Conservation (phyloP, 2,113 vertebrate species). For the Clinocottus analis region DNA sequence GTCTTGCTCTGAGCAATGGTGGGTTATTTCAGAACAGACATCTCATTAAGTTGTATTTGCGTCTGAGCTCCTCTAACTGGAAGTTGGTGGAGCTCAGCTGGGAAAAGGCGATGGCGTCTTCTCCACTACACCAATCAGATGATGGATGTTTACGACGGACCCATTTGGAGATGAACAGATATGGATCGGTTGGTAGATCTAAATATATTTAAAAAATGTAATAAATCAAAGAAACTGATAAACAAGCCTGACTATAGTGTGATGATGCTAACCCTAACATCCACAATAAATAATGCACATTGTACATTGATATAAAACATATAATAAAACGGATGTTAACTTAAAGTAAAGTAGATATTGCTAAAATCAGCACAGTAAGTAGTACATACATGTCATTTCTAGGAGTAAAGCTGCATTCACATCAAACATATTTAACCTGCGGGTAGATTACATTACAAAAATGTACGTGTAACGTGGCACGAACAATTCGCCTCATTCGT, state of each 20-base stretch:
- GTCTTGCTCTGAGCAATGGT: neutral
- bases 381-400: neutral
- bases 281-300: too few species aligned
- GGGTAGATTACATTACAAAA: too few species aligned
- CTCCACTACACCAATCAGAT: too few species aligned
- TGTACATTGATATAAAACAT: too few species aligned
- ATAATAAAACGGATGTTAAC: neutral
- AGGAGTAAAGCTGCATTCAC: too few species aligned
- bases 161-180: neutral
- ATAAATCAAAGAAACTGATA: neutral
- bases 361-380: neutral
- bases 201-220: neutral
- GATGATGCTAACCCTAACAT: neutral
- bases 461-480: too few species aligned
- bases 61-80: too few species aligned
- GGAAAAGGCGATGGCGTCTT: too few species aligned
- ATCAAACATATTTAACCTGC: too few species aligned
- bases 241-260: neutral
- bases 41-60: neutral
- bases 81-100: too few species aligned
- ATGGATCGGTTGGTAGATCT: neutral
- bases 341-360: neutral
- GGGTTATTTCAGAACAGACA: neutral
- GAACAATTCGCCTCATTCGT: too few species aligned
- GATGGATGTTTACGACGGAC: neutral